These are phyloP conservation scores for Leptopilina syphax DNA, from an alignment of 2,888 invertebrate species.

Conservation along the genomic window DNA sequence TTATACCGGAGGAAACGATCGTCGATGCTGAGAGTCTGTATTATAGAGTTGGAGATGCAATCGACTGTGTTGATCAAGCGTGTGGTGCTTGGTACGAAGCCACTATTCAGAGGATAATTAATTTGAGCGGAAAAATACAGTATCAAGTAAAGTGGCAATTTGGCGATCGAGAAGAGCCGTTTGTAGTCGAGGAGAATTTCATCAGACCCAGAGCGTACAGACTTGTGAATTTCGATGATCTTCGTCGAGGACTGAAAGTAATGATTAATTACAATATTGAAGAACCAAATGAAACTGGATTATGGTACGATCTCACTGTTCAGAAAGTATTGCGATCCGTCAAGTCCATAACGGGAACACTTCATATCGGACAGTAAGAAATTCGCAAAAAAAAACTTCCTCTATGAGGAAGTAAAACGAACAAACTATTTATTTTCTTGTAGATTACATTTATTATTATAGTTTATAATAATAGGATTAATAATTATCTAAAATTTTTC, in stretches of 20 bases:
- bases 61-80: constrained; percentile 82
- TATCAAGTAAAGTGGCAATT: constrained; percentile 69
- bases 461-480: too few relatives aligned
- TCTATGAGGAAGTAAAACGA: too few relatives aligned
- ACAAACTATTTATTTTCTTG: too few relatives aligned
- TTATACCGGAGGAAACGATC: constrained; percentile 63
- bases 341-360: constrained; percentile 79
- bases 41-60: constrained; percentile 81
- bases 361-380: constrained; percentile 78
- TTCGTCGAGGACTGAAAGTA: constrained; percentile 81
- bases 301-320: constrained; percentile 84
- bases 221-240: constrained; percentile 78
- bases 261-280: constrained; percentile 88
- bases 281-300: constrained; percentile 82
- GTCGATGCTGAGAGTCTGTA: constrained; percentile 78
- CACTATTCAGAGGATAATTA: constrained; percentile 79
- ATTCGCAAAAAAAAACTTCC: not conserved
- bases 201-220: constrained; percentile 84
- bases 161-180: constrained; percentile 72
- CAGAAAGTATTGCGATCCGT: constrained; percentile 75
- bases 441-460: too few relatives aligned
- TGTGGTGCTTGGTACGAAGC: constrained; percentile 88
- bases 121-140: constrained; percentile 64
- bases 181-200: constrained; percentile 76
- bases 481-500: not conserved